These are phyloP conservation scores for Scaptomyza caliginosa DNA, from an alignment of 2,888 invertebrate species.

Conservation along the genomic window DNA sequence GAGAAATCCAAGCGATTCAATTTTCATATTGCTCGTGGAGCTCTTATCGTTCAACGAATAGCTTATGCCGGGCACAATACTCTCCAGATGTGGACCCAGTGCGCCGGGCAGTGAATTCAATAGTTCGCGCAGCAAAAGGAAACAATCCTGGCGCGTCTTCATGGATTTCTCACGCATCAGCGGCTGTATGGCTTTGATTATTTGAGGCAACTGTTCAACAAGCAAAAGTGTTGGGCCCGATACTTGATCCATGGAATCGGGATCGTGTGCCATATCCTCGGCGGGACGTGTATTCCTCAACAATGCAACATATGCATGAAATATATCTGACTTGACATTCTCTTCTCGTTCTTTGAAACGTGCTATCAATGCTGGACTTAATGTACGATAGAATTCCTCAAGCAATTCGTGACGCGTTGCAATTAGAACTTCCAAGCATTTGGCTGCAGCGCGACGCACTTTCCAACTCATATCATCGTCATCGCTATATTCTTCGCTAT, in stretches of 20 bases:
- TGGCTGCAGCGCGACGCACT: slow-evolving; percentile 97
- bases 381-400: slow-evolving; percentile 92
- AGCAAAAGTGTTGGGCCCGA: slow-evolving; percentile 88
- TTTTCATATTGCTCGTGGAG: slow-evolving; percentile 98
- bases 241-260: slow-evolving; percentile 89
- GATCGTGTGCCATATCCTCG: slow-evolving; percentile 87
- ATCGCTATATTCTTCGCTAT: slow-evolving; percentile 98
- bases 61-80: slow-evolving; percentile 94
- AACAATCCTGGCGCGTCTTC: slow-evolving; percentile 95
- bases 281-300: slow-evolving; percentile 94
- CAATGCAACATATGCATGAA: slow-evolving; percentile 97
- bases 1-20: slow-evolving; percentile 97
- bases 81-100: slow-evolving; percentile 92
- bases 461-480: slow-evolving; percentile 99
- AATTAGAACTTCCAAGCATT: slow-evolving; percentile 98
- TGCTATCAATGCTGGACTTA: slow-evolving; percentile 95
- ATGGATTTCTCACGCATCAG: slow-evolving; percentile 94
- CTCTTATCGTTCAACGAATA: slow-evolving; percentile 95
- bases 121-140: slow-evolving; percentile 95
- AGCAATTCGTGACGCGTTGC: slow-evolving; percentile 96
- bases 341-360: slow-evolving; percentile 99
- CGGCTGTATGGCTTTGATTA: slow-evolving; percentile 95
- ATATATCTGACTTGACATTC: slow-evolving; percentile 99
- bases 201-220: slow-evolving; percentile 87
- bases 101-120: slow-evolving; percentile 95